phyloP scores from a whole-genome alignment of 2,888 invertebrate species.

The Athrips mouffetella region DNA sequence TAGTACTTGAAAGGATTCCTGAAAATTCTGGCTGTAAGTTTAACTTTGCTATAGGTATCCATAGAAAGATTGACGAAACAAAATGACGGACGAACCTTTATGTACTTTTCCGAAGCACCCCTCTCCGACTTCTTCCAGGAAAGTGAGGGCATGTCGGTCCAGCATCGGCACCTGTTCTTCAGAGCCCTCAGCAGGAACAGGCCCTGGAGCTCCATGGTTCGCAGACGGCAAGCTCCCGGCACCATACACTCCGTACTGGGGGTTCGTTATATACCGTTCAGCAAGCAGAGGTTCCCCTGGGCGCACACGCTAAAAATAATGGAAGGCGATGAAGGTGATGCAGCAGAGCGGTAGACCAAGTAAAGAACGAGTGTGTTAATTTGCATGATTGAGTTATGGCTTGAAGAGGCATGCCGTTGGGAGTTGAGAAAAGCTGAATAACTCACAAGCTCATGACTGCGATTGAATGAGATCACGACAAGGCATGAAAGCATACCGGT shows the following conservation, averaged over 20 bases:
- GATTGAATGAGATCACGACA: not conserved
- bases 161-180: conserved; percentile 78
- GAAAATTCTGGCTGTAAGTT: not conserved
- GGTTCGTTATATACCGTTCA: conserved; percentile 86
- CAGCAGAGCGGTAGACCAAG: not conserved
- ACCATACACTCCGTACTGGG: conserved; percentile 82
- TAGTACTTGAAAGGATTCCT: not conserved
- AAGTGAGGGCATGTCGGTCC: conserved; percentile 81
- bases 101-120: conserved; percentile 94
- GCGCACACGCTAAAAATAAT: conserved; percentile 69
- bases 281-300: conserved; percentile 82
- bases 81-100: conserved; percentile 79
- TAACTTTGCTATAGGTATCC: conserved; percentile 4
- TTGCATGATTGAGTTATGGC: not conserved
- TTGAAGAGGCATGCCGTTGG: not conserved
- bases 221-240: conserved; percentile 49
- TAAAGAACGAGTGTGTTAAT: not conserved
- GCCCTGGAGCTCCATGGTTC: conserved; percentile 31
- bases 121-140: conserved; percentile 89
- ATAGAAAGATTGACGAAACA: conserved; percentile 7
- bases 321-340: conserved; percentile 14
- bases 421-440: not conserved
- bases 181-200: conserved; percentile 31
- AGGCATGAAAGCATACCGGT: conserved; percentile 50
- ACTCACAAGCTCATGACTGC: not conserved